Base-by-base conservation (phyloP, 2,113 vertebrate species). In the Colossoma macropomum region DNA sequence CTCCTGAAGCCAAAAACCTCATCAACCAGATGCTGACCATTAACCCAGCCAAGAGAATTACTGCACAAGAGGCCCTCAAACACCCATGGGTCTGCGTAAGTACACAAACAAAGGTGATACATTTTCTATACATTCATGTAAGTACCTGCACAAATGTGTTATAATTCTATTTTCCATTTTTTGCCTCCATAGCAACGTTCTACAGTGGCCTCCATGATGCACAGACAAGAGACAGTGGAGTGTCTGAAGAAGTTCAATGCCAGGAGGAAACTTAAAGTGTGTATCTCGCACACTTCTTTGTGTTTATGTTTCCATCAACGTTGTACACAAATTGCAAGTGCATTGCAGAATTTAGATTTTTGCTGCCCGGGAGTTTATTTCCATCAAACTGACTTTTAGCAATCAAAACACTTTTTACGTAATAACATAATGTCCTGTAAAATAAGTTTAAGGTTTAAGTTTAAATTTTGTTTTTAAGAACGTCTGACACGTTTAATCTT, bases 81-180 rank as follows among this genome's bases (percentile, higher is more conserved):
- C 97, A 99, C 91, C 97, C 97, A 4, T 99, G 98, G 98, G 97
- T 99, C 96, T 99, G 97, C 92, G 98, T 99, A 95, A 96, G 98
- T 97, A 83, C 85, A 88, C n/a, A 73, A 28, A 11, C 56, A 71
- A 16, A 52, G 48, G 65, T 27, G 38, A n/a, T n/a, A n/a, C 27
- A 27, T 50, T 28, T 27, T 16, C 28, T 30, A 68, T 32, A 60
- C 50, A 50, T 48, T 76, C 17, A 70, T 8, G 1, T 19, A 38
- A 15, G 65, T 65, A 85, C 27, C 23, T 9, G 56, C 28, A 17
- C 27, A 59, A 10, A 52, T 48, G 16, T 28, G 41, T n/a, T 59
- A 70, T 38, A 0, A 19, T 23, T 73, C 66, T 72, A 23, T 52
- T 63, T 60, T 50, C 17, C 45, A 8, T n/a, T n/a, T 59, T 16